Base-by-base conservation (phyloP, 2,888 invertebrate species). In the Campoletis raptor region DNA sequence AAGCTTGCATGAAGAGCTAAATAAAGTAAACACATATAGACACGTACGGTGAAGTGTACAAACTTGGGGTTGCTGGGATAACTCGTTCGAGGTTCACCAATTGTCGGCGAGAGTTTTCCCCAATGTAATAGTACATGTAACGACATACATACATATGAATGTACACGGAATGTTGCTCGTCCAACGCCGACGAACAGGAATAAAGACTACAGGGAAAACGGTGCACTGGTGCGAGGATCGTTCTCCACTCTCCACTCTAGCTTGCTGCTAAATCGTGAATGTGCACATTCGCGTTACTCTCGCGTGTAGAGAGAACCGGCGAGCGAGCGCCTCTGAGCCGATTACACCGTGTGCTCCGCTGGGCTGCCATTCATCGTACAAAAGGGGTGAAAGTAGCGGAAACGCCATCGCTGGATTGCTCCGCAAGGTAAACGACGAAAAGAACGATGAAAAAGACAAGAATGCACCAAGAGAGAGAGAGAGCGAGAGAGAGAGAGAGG, bases 351-450 rank as follows among this genome's bases (percentile, higher is more conserved):
- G 78, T 82, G 82, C 85, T 70, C 85, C 18, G 82, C 36, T 85
- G 85, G 86, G 15, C 86, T 87, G 64, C 81, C 89, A 91, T 91
- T 91, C 90, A 89, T 91, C 90, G 86, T 85, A 72, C 87, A 74
- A 87, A 89, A 91, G 85, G 90, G 88, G 86, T 85, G 88, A 89
- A 91, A 92, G 90, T 88, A 89, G 85, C 88, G 89, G 89, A 90
- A 90, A 89, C 87, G 83, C 76, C 85, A 88, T 90, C 89, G 78
- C 86, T 82, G 85, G 90, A 91, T 89, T 87, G 85, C 87, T 83
- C 85, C 37, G 64, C 85, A 76, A 70, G 54, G 82, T 83, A 79
- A 76, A 76, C 85, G 79, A 79, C 74, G 74, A 66, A 61, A 72
- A 72, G 36, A 66, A 69, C 66, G 37, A 37, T 40, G 54, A 74